These are phyloP conservation scores for Agrochola lota DNA, from an alignment of 2,888 invertebrate genomes.

Conservation along the genomic window DNA sequence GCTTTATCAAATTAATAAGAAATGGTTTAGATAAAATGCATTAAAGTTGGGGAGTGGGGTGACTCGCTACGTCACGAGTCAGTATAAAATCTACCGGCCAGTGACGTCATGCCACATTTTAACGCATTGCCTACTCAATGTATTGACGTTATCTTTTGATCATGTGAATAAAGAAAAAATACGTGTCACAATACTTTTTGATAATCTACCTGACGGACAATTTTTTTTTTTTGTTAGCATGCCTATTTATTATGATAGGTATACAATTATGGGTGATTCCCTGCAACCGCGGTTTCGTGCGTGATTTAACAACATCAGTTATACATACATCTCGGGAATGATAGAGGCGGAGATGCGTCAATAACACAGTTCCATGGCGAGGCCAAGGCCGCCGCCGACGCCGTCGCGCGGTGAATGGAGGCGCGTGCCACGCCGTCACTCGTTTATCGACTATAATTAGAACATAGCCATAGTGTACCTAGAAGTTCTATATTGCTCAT, in stretches of 20 bases:
- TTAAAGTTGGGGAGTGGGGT: too few relatives aligned
- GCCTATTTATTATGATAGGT: constrained; percentile 2
- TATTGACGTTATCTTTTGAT: too few relatives aligned
- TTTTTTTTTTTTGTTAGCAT: too few relatives aligned
- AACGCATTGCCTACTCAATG: too few relatives aligned
- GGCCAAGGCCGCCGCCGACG: constrained; percentile 83
- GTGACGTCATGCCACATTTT: too few relatives aligned
- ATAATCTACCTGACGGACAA: too few relatives aligned
- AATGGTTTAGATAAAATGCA: too few relatives aligned
- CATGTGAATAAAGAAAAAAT: too few relatives aligned
- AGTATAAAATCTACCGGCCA: too few relatives aligned
- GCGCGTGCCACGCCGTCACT: constrained; percentile 81
- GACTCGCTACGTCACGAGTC: too few relatives aligned
- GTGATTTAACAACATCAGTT: constrained; percentile 24
- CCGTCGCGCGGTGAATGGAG: constrained; percentile 81
- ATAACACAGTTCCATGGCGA: constrained; percentile 80
- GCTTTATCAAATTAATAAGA: too few relatives aligned
- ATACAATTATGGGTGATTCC: neutral
- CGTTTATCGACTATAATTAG: constrained; percentile 84
- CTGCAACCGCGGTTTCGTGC: constrained; percentile 7
- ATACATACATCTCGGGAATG: constrained; percentile 56
- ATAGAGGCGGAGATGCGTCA: constrained; percentile 76
- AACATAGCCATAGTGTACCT: constrained; percentile 73
- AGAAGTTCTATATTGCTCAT: constrained; percentile 57
- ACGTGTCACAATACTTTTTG: too few relatives aligned